phyloP scores from a whole-genome alignment of 2,888 invertebrate genomes.

The Ecliptopera silaceata region DNA sequence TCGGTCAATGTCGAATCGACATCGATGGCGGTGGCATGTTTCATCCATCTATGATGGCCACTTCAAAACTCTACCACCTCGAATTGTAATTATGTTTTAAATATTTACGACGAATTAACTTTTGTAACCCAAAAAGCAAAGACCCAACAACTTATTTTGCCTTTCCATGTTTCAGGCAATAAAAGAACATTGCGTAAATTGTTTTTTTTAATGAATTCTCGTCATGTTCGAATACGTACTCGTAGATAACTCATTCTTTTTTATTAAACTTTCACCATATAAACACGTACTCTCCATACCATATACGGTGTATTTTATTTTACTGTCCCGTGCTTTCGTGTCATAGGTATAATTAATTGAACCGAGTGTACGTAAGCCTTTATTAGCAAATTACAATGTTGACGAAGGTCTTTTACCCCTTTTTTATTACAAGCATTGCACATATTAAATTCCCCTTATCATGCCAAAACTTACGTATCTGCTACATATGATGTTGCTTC shows the following conservation, averaged over 20 bases:
- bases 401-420: conserved; percentile 52
- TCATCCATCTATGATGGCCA: conserved; percentile 23
- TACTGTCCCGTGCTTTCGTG: not conserved
- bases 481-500: not conserved
- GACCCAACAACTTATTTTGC: too few species aligned
- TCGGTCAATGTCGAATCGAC: conserved; percentile 60
- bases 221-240: not conserved
- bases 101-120: too few species aligned
- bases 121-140: too few species aligned
- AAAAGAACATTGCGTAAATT: too few species aligned
- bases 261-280: not conserved
- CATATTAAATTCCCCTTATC: conserved; percentile 55
- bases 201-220: too few species aligned
- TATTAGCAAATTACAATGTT: conserved; percentile 54
- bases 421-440: conserved; percentile 46
- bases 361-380: not conserved
- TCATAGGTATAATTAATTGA: not conserved
- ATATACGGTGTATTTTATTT: conserved; percentile 3
- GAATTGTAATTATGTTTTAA: not conserved
- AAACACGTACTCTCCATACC: too few species aligned
- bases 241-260: not conserved
- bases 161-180: too few species aligned
- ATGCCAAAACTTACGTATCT: conserved; percentile 42
- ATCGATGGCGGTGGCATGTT: conserved; percentile 30
- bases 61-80: conserved; percentile 10